Percentiles rank a stretch among this genome's conserved stretches.
Evolutionary conservation across 2,888 invertebrate genomes (phyloP).

Genomic region (Ceriagrion tenellum): DNA sequence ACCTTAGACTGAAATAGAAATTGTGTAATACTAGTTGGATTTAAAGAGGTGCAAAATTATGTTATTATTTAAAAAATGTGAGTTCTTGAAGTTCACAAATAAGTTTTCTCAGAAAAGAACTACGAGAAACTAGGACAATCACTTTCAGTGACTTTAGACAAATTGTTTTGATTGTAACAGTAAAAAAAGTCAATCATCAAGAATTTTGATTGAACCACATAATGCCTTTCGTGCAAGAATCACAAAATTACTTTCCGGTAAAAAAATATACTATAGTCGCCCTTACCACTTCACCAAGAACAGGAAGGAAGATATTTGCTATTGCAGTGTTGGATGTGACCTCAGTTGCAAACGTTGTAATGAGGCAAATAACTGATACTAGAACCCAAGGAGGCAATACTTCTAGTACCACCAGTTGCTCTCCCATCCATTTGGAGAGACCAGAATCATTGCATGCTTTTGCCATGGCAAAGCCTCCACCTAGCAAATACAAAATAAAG

Average conservation of each 20-base stretch:
- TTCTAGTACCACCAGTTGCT: constrained; percentile 84
- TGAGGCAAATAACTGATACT: constrained; percentile 86
- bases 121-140: too few species aligned
- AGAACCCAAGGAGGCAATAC: constrained; percentile 84
- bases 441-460: constrained; percentile 90
- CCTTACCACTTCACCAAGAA: constrained; percentile 87
- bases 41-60: too few species aligned
- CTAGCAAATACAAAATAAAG: constrained; percentile 75
- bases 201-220: not conserved
- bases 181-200: not conserved
- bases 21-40: too few species aligned
- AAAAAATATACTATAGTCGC: constrained; percentile 52
- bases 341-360: constrained; percentile 91
- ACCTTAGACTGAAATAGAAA: constrained; percentile 82
- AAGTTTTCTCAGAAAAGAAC: too few species aligned
- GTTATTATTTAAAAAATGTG: too few species aligned
- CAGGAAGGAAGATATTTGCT: constrained; percentile 92
- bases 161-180: not conserved
- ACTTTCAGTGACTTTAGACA: too few species aligned
- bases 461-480: constrained; percentile 95
- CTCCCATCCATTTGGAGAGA: constrained; percentile 88
- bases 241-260: not conserved
- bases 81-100: too few species aligned
- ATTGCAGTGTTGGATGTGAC: constrained; percentile 95
- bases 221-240: not conserved